Conservation (phyloP, 2,113 vertebrate genomes). For the Anhinga rufa region DNA sequence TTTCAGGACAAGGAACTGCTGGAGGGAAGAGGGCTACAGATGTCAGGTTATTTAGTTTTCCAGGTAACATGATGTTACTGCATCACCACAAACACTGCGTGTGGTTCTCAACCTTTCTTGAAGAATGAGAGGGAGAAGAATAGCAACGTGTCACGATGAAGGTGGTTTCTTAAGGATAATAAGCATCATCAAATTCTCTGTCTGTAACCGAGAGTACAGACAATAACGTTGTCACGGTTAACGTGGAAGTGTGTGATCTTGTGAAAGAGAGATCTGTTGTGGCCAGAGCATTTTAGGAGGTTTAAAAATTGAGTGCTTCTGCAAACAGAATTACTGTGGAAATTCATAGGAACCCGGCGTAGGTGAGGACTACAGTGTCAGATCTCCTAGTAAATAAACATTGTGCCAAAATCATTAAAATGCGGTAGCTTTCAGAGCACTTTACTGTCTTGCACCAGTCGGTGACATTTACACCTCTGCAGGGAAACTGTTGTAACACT, state of each 20-base stretch:
- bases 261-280: neutral
- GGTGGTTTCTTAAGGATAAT: neutral
- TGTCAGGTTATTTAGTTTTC: neutral
- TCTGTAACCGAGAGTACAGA: neutral
- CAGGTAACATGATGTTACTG: neutral
- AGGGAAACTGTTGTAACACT: neutral
- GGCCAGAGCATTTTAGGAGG: neutral
- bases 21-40: neutral
- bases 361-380: neutral
- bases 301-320: neutral
- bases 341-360: neutral
- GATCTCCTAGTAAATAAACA: neutral
- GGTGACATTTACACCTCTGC: neutral
- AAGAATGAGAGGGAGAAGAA: neutral
- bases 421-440: neutral
- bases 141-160: neutral
- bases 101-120: neutral
- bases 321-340: neutral
- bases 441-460: neutral
- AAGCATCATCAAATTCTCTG: neutral
- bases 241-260: neutral
- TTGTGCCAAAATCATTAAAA: neutral
- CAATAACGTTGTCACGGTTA: neutral
- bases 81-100: neutral
- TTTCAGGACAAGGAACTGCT: neutral